Evolutionary conservation across 2,888 invertebrate species (phyloP), one percentile per base, ranked within the genome.

Genomic region (Notodonta dromedarius): DNA sequence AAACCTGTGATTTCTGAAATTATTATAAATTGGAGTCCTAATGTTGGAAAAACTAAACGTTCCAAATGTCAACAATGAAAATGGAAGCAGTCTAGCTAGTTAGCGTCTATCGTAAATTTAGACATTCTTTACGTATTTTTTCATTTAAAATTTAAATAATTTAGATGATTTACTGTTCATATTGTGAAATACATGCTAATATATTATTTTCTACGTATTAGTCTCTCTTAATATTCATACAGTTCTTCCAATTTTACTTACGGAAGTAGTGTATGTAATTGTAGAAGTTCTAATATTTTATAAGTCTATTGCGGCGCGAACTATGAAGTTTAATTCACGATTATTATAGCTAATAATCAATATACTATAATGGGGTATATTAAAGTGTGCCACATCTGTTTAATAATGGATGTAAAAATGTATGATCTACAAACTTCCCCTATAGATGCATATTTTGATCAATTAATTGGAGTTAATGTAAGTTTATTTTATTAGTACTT

Each of bases 251-350:
- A 56, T 60, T 55, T 60, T 42, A 24, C 16, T 32, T 52, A 9
- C 6, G 35, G 42, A 16, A 53, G 55, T 62, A 60, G 63, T 63
- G 57, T 48, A 69, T 61, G 64, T 58, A 9, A 57, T n/a, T 69
- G 61, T 65, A 85, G 87, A 77, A 88, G 82, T 83, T 90, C 89
- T 90, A 90, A 80, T 81, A 85, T 84, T 89, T 90, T 88, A 77
- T 90, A 89, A 77, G 80, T 90, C 87, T 85, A 87, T 85, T 75
- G 59, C 71, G 67, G 82, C 85, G 86, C 85, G 83, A 88, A 86
- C 73, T 84, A 84, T 79, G 78, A 86, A 85, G 71, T 71, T 70
- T 60, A 67, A 74, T 75, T 73, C 69, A 58, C 53, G 48, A 54
- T 63, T 72, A 59, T 69, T 66, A 63, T 59, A 40, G 24, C 24